phyloP scores from a whole-genome alignment of 2,888 invertebrate species.

The Cephus spinipes region DNA sequence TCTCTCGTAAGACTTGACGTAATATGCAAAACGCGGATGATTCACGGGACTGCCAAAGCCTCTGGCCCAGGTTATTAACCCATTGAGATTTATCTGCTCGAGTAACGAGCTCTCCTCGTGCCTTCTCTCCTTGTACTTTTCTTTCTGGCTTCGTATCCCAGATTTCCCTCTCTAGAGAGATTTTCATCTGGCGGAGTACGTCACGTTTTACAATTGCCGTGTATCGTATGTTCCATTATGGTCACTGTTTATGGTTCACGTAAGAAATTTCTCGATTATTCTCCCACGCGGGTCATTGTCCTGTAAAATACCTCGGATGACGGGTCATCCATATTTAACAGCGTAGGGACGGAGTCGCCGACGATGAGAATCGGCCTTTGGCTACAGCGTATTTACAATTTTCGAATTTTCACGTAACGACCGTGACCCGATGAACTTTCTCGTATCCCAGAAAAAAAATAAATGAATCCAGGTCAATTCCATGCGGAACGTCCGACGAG shows the following conservation, averaged over 20 bases:
- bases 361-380: background rate
- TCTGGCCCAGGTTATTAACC: conserved; percentile 27
- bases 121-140: background rate
- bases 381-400: background rate
- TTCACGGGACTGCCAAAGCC: conserved; percentile 21
- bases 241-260: background rate
- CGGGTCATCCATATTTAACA: background rate
- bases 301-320: conserved; percentile 39
- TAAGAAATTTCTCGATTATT: conserved; percentile 37
- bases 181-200: background rate
- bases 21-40: conserved; percentile 32
- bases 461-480: background rate
- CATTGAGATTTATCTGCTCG: conserved; percentile 7
- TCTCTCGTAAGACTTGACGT: conserved; percentile 26
- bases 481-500: background rate
- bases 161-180: background rate
- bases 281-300: conserved; percentile 54
- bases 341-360: background rate
- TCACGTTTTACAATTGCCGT: background rate
- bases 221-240: background rate
- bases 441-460: background rate
- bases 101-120: background rate
- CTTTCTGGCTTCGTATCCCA: background rate
- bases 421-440: background rate
- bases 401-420: background rate